A percentile compares a stretch with the other conserved stretches of the same genome.
These are phyloP conservation scores for Ochropacha duplaris DNA, from an alignment of 2,888 invertebrate species.

Conservation along the genomic window DNA sequence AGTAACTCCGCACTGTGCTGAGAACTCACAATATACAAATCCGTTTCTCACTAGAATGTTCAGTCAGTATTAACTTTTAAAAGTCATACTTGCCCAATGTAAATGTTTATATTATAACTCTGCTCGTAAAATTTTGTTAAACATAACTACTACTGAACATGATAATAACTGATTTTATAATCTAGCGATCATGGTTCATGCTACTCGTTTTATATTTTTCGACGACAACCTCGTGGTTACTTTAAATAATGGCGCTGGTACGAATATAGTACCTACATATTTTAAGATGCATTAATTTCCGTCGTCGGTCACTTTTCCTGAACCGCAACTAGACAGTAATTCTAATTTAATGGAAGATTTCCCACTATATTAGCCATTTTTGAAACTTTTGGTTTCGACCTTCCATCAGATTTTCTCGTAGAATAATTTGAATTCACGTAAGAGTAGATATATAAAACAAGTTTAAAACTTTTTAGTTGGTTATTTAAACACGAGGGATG, in stretches of 20 bases:
- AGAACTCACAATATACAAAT: not conserved
- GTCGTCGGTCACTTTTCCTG: not conserved
- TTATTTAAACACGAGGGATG: not conserved
- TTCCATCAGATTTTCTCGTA: not conserved
- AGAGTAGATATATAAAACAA: not conserved
- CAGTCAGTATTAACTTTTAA: not conserved
- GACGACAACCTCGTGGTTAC: not conserved
- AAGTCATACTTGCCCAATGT: conserved; percentile 16
- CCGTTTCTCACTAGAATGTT: not conserved
- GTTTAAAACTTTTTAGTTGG: not conserved
- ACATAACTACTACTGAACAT: conserved; percentile 15
- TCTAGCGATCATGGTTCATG: not conserved
- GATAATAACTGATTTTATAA: conserved; percentile 12
- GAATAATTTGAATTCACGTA: not conserved
- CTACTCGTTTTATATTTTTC: not conserved
- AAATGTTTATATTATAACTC: conserved; percentile 22
- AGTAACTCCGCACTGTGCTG: not conserved
- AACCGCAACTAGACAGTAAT: not conserved
- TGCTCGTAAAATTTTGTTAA: conserved; percentile 22
- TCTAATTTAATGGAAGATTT: not conserved
- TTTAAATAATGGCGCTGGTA: not conserved
- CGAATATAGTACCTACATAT: not conserved
- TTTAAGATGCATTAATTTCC: not conserved
- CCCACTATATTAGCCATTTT: not conserved
- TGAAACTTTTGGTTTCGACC: not conserved